Evolutionary conservation across 1,140 invertebrate genomes (phyloP).

Genomic region (Drosophila teissieri): DNA sequence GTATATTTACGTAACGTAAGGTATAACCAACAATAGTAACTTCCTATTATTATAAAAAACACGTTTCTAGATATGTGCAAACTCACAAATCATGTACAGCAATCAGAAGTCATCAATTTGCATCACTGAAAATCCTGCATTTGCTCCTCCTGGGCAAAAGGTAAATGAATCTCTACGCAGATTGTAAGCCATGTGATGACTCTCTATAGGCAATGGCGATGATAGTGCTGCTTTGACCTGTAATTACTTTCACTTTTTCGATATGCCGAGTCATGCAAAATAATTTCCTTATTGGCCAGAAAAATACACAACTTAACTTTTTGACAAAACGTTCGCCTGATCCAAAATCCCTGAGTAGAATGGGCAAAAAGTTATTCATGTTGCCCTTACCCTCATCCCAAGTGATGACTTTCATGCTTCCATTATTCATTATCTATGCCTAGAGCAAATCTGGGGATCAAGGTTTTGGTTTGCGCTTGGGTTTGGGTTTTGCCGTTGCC

Average conservation of each 20-base stretch:
- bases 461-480: constrained; percentile 36
- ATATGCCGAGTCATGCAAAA: constrained; percentile 55
- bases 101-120: constrained; percentile 32
- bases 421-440: constrained; percentile 65
- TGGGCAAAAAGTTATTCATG: constrained; percentile 20
- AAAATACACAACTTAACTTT: constrained; percentile 63
- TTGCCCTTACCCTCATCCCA: neutral
- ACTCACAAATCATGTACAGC: constrained; percentile 22
- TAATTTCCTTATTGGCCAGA: constrained; percentile 58
- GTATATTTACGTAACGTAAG: too few relatives aligned
- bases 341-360: neutral
- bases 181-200: constrained; percentile 9
- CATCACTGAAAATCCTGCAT: constrained; percentile 9
- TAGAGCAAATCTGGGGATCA: constrained; percentile 52
- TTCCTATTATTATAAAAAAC: too few relatives aligned
- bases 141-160: neutral
- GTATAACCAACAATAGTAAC: too few relatives aligned
- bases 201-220: constrained; percentile 10
- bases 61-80: constrained; percentile 1
- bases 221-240: constrained; percentile 39
- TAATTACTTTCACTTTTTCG: constrained; percentile 52
- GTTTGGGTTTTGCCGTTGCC: constrained; percentile 21
- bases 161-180: constrained; percentile 1
- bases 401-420: constrained; percentile 48
- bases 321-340: constrained; percentile 45